Evolutionary conservation across 2,888 invertebrate genomes (phyloP).

Genomic region (Galerucella pusilla): DNA sequence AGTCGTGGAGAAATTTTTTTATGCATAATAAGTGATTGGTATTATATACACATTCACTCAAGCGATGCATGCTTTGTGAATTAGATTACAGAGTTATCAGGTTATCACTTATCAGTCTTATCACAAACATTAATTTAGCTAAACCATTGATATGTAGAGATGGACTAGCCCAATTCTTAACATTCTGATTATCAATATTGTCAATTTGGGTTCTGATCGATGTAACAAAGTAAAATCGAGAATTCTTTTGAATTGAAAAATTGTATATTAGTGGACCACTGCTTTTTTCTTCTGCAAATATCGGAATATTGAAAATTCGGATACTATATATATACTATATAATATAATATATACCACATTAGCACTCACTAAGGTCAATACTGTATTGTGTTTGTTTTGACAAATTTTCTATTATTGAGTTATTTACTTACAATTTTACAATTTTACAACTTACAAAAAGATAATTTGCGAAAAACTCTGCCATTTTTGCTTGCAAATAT

Average conservation of each 20-base stretch:
- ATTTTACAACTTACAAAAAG: background rate
- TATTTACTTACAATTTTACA: background rate
- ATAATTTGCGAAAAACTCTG: background rate
- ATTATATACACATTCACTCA: background rate
- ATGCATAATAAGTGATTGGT: background rate
- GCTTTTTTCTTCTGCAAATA: too few species aligned
- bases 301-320: too few species aligned
- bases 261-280: too few species aligned
- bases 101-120: background rate
- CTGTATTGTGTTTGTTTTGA: too few species aligned
- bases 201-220: too few species aligned
- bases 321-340: too few species aligned
- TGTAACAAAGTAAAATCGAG: too few species aligned
- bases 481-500: background rate
- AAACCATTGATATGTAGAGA: background rate
- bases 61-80: background rate
- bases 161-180: background rate
- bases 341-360: too few species aligned
- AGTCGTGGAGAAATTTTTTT: background rate
- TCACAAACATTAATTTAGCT: background rate
- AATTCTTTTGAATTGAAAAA: too few species aligned
- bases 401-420: too few species aligned
- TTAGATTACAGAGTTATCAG: background rate
- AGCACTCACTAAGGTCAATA: too few species aligned
- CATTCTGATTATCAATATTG: background rate